Base-by-base conservation (phyloP, 2,113 vertebrate genomes). In the Crotalus viridis region DNA sequence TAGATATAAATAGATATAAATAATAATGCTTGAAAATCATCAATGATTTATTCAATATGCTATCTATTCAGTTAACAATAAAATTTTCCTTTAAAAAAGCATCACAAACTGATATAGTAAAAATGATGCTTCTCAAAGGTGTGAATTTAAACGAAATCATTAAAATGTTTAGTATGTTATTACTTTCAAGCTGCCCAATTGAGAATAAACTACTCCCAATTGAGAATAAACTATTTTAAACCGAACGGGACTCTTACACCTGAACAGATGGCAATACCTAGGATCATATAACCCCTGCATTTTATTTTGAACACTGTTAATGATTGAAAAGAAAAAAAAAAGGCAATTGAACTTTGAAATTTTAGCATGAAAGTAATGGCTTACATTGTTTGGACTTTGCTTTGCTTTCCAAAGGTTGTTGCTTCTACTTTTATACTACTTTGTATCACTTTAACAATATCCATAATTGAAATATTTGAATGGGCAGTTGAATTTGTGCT, bases 1-100 rank as follows among this genome's bases (percentile, higher is more conserved):
- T 93, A 90, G 92, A 96, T 95, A 96, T 95, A 94, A 96, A 55
- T 96, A 94, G 92, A 96, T 95, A 96, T 95, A 94, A 96, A 55
- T 96, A 94, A 95, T 96, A 95, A 96, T 95, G 94, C 91, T 93
- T 93, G 93, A 95, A 93, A 93, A 96, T 94, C 91, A 90, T 52
- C 91, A 94, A 95, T 96, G 93, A 91, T 93, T 94, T 92, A 59
- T 92, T 15, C 81, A 39, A 10, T 88, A 64, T 91, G 81, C 24
- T 17, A 22, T 0, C n/a, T 90, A 24, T 52, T 64, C 59, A 51
- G 43, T 64, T 88, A 88, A 89, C 51, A 88, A 88, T 56, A 69
- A 54, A 92, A 89, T 28, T 81, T 93, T 91, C 93, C 90, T 91
- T 91, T 55, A 51, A 91, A 90, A 69, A 94, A 96, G 95, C 94